Evolutionary conservation across 2,113 vertebrate species (phyloP), one percentile per base, ranked within the genome.

Genomic region (Leptodactylus fuscus): DNA sequence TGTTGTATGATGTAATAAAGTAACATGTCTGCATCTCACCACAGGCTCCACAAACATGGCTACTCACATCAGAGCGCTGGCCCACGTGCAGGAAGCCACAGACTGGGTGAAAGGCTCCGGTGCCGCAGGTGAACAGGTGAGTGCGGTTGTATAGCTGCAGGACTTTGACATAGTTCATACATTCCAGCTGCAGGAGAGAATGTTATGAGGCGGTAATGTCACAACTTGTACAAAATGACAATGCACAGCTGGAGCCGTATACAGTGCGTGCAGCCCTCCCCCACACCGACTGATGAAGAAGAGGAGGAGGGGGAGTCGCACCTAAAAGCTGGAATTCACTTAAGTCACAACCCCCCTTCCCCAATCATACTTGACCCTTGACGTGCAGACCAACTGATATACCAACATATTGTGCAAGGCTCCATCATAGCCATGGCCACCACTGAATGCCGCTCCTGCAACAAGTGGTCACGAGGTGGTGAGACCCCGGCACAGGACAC

Each of bases 121-220:
- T 99, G 85, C 97, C 98, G 0, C 98, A 99, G 90, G 96, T 91
- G 0, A 97, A 97, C 81, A 99, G 88, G 88, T 99, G 98, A 16
- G 97, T 98, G 79, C 93, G 95, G 88, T 99, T 99, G 82, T 94
- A 99, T 87, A 92, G 90, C 44, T 99, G 97, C 53, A 99, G 92
- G 32, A 99, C 88, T 92, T 99, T 99, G 92, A 99, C 94, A 0
- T 98, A 99, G 90, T 99, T 99, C 92, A 98, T 97, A 88, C 98
- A 99, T 89, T 99, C 98, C 0, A 92, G 94, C 98, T 99, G 91
- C 67, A 87, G 85, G 49, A 77, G 15, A 3, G 44, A 41, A 69
- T 58, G 22, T 49, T 24, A 60, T 3, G 46, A 49, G 75, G 10
- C 18, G 9, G 18, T 20, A 46, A 22, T 53, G 75, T 80, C 55